Conservation (phyloP, 2,113 vertebrate genomes). For the Choloepus hoffmanni region DNA sequence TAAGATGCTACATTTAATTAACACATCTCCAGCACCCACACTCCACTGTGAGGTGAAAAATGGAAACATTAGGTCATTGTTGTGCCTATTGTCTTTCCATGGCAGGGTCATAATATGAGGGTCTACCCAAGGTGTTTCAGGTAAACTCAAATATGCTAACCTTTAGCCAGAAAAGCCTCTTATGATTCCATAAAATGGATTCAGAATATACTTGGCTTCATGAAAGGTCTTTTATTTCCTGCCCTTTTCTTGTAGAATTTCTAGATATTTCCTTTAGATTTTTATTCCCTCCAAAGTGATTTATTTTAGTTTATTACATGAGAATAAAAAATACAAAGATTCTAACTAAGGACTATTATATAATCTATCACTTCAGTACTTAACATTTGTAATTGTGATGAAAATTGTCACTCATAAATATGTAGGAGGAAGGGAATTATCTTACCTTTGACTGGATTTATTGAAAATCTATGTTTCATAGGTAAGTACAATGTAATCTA, state of each 20-base stretch:
- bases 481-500: constrained; percentile 16
- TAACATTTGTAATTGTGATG: constrained; percentile 21
- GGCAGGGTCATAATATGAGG: not conserved
- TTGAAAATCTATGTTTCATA: constrained; percentile 78
- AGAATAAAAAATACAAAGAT: not conserved
- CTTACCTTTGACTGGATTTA: constrained; percentile 69
- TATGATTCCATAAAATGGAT: constrained; percentile 14
- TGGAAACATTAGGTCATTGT: not conserved
- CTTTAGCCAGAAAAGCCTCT: not conserved
- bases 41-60: not conserved
- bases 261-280: not conserved
- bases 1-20: not conserved
- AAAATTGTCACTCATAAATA: constrained; percentile 66
- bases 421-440: constrained; percentile 57
- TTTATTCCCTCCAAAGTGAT: not conserved
- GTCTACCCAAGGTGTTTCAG: not conserved
- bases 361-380: not conserved
- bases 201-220: constrained; percentile 11
- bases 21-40: not conserved
- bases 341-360: constrained; percentile 38
- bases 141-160: not conserved
- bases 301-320: constrained; percentile 56
- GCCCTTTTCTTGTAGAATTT: not conserved
- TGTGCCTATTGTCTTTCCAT: not conserved
- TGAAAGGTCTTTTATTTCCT: not conserved